A percentile compares a stretch with the other conserved stretches of the same genome.
These are phyloP conservation scores for Elysia crispata DNA, from an alignment of 2,888 invertebrate species.

Conservation along the genomic window DNA sequence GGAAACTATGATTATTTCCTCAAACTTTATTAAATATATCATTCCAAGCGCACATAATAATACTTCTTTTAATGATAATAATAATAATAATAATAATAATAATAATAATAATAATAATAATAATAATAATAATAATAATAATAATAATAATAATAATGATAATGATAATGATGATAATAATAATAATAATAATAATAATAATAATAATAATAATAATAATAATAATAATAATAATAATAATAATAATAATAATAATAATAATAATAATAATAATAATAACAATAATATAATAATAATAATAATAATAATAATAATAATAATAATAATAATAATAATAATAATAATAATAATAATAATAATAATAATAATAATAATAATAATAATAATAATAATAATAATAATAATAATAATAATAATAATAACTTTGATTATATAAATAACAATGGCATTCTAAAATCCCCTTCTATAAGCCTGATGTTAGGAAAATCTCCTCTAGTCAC, in stretches of 20 bases:
- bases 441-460: background rate
- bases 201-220: background rate
- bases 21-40: no score
- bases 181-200: background rate
- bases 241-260: background rate
- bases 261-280: background rate
- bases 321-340: background rate
- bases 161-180: background rate
- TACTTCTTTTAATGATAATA: background rate
- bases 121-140: background rate
- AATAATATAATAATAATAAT: no score
- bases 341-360: background rate
- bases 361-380: background rate
- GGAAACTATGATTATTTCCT: no score
- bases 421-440: background rate
- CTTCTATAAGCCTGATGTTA: background rate
- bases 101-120: constrained; percentile 13
- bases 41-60: no score
- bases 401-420: background rate
- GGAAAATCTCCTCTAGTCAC: background rate
- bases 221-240: background rate
- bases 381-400: background rate
- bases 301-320: background rate
- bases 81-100: constrained; percentile 19
- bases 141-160: background rate